Evolutionary conservation across 2,113 vertebrate species (phyloP).

Genomic region (Thamnophis sirtalis): DNA sequence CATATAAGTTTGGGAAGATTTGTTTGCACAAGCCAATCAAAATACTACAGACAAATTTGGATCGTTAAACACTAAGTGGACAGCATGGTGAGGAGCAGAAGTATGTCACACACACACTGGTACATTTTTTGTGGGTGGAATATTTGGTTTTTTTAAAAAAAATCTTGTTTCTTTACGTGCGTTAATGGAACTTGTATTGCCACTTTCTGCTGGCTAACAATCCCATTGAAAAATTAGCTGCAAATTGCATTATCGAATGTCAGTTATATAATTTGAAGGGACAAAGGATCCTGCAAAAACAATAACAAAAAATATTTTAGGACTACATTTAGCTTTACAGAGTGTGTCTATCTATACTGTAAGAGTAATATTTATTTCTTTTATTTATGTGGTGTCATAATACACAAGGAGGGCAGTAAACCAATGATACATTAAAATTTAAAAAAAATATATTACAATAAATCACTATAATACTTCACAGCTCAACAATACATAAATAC

Average conservation of each 20-base stretch:
- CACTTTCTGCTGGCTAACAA: not conserved
- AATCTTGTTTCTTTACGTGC: not conserved
- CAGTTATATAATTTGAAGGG: not conserved
- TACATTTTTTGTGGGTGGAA: not conserved
- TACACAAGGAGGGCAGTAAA: not conserved
- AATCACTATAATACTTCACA: not conserved
- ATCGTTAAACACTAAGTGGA: not conserved
- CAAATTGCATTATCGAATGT: not conserved
- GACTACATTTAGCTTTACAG: not conserved
- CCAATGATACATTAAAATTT: not conserved
- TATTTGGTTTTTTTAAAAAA: not conserved
- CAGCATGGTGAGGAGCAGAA: not conserved
- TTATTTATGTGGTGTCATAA: not conserved
- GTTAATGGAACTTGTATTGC: not conserved
- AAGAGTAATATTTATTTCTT: not conserved
- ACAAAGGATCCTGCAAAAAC: not conserved
- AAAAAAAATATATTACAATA: not conserved
- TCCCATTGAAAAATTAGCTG: not conserved
- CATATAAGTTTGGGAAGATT: not conserved
- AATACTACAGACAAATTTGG: not conserved
- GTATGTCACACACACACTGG: not conserved
- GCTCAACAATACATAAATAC: not conserved
- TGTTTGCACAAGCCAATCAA: not conserved
- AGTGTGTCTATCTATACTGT: not conserved
- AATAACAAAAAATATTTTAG: not conserved